Evolutionary conservation across 2,888 invertebrate species (phyloP).

Genomic region (Drosophila mayaguana): DNA sequence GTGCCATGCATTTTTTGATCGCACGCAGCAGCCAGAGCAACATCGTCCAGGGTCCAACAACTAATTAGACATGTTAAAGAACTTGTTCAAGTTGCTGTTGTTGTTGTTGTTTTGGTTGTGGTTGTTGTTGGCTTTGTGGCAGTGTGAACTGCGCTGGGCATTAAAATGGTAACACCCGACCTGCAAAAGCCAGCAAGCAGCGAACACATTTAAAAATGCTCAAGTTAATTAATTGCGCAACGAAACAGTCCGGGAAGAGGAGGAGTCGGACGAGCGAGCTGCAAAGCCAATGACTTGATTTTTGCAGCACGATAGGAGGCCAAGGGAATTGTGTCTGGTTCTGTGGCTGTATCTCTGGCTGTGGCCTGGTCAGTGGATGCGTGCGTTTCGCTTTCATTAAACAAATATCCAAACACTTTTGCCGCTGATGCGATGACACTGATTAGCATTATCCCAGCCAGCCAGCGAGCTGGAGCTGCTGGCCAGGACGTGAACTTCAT

Average conservation of each 20-base stretch:
- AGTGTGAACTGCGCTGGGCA: conserved; percentile 49
- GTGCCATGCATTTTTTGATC: conserved; percentile 80
- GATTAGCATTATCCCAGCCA: conserved; percentile 66
- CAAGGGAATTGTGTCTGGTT: conserved; percentile 3
- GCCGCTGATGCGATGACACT: conserved; percentile 76
- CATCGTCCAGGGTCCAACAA: conserved; percentile 68
- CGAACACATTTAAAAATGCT: conserved; percentile 79
- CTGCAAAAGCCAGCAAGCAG: conserved; percentile 53
- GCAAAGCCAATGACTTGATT: conserved; percentile 74
- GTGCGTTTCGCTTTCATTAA: conserved; percentile 78
- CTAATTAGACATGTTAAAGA: conserved; percentile 84
- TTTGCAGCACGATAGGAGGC: conserved; percentile 61
- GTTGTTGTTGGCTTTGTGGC: conserved; percentile 31
- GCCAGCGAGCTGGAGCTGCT: conserved; percentile 18
- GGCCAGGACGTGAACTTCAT: conserved; percentile 36
- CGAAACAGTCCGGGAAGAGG: conserved; percentile 32
- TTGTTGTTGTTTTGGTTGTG: conserved; percentile 30
- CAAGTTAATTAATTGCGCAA: conserved; percentile 77
- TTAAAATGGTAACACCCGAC: conserved; percentile 72
- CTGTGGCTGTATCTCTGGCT: background rate
- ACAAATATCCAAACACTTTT: conserved; percentile 79
- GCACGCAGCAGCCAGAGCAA: conserved; percentile 60
- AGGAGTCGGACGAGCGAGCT: conserved; percentile 51
- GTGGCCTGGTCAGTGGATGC: conserved; percentile 36
- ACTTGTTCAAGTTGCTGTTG: conserved; percentile 64